Conservation (phyloP, 2,113 vertebrate genomes). For the Nematolebias whitei region DNA sequence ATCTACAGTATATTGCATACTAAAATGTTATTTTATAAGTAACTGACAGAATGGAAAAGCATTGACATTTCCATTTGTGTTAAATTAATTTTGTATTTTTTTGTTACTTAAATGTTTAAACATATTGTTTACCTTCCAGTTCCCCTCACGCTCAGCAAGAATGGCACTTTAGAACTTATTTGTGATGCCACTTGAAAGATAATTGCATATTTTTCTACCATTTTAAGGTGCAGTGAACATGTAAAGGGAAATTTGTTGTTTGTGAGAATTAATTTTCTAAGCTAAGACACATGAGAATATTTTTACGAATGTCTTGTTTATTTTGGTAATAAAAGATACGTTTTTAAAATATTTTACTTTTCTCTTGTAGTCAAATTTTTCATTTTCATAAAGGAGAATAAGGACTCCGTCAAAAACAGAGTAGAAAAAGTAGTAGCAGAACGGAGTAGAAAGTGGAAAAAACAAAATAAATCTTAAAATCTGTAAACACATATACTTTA, state of each 20-base stretch:
- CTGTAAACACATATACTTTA: no score
- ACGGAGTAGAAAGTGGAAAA: no score
- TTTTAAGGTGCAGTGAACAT: conserved; percentile 60
- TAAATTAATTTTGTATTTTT: conserved; percentile 37
- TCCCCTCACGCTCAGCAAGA: conserved; percentile 20
- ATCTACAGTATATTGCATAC: no score
- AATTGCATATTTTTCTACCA: conserved; percentile 39
- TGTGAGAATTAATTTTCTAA: conserved; percentile 26
- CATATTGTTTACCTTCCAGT: conserved; percentile 20
- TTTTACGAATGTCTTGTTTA: conserved; percentile 58
- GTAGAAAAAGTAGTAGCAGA: no score
- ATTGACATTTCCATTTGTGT: conserved; percentile 36
- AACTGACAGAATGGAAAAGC: no score
- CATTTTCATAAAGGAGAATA: no score
- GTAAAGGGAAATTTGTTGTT: conserved; percentile 56
- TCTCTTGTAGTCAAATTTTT: no score
- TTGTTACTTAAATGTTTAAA: conserved; percentile 41
- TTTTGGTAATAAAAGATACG: conserved; percentile 66
- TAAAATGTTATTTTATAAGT: no score
- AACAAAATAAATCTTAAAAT: no score
- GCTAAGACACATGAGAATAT: conserved; percentile 50
- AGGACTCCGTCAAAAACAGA: no score
- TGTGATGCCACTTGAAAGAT: conserved; percentile 44
- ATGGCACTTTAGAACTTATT: conserved; percentile 60
- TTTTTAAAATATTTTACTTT: conserved; percentile 11